A percentile compares a stretch with the other conserved stretches of the same genome.
Conservation (phyloP, 2,888 invertebrate species). For the Leptopilina myrica region DNA sequence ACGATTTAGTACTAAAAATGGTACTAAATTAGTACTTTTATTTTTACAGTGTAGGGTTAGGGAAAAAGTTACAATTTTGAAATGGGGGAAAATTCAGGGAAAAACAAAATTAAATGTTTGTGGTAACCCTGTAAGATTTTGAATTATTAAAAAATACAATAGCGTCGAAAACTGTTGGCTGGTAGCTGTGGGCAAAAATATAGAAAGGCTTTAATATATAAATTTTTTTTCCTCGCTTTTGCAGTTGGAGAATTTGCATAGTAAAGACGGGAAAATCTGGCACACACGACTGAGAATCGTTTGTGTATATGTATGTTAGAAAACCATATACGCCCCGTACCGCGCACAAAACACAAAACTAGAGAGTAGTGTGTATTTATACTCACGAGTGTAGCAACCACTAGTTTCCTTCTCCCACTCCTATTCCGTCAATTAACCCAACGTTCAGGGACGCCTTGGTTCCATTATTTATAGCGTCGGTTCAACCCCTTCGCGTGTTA, state of each 20-base stretch:
- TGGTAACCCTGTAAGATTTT: too few relatives aligned
- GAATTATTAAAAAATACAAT: too few relatives aligned
- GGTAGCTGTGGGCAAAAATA: neutral
- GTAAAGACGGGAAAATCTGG: slow-evolving; percentile 29
- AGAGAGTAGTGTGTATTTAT: slow-evolving; percentile 27
- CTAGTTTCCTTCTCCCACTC: slow-evolving; percentile 45
- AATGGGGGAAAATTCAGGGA: too few relatives aligned
- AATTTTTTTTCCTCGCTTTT: neutral
- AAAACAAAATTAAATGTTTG: too few relatives aligned
- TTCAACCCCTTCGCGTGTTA: slow-evolving; percentile 54
- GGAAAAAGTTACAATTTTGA: too few relatives aligned
- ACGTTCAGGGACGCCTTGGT: slow-evolving; percentile 52
- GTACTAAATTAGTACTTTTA: too few relatives aligned
- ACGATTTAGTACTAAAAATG: too few relatives aligned
- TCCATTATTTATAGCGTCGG: slow-evolving; percentile 54
- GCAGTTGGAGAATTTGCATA: slow-evolving; percentile 35
- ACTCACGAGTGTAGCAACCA: slow-evolving; percentile 21
- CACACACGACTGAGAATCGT: slow-evolving; percentile 30
- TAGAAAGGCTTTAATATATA: too few relatives aligned
- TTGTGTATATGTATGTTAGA: neutral
- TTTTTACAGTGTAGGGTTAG: too few relatives aligned
- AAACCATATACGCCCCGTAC: slow-evolving; percentile 1
- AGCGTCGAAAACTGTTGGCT: too few relatives aligned
- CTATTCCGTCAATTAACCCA: slow-evolving; percentile 57
- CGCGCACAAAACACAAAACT: too few relatives aligned